These are phyloP conservation scores for Dynastes tityus DNA, from an alignment of 2,888 invertebrate species.

Conservation along the genomic window DNA sequence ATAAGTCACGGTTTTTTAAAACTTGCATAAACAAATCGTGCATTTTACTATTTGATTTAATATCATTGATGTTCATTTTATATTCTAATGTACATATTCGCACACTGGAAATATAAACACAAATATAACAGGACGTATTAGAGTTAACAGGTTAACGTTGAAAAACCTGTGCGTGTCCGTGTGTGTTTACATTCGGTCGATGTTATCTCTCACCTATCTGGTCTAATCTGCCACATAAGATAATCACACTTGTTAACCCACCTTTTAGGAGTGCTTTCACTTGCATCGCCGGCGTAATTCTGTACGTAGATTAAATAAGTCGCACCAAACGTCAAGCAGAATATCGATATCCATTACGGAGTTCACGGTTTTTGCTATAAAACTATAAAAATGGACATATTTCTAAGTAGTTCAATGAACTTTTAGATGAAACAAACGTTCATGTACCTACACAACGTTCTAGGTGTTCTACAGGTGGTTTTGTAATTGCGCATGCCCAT, in stretches of 20 bases:
- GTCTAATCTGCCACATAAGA: conserved; percentile 56
- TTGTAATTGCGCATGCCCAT: conserved; percentile 54
- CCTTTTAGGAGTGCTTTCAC: conserved; percentile 55
- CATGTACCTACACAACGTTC: conserved; percentile 52
- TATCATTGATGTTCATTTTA: conserved; percentile 54
- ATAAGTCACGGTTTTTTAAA: conserved; percentile 90
- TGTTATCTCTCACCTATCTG: conserved; percentile 48
- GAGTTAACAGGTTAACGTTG: conserved; percentile 34
- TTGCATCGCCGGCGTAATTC: conserved; percentile 46
- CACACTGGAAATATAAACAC: conserved; percentile 37
- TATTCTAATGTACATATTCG: conserved; percentile 37
- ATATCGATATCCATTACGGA: conserved; percentile 56
- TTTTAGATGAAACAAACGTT: conserved; percentile 57
- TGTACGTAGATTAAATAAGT: conserved; percentile 31
- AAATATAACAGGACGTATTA: conserved; percentile 36
- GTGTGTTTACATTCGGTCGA: conserved; percentile 38
- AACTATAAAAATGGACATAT: conserved; percentile 57
- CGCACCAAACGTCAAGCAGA: conserved; percentile 51
- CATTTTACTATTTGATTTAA: conserved; percentile 74
- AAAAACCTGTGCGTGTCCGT: conserved; percentile 39
- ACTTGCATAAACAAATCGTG: conserved; percentile 94
- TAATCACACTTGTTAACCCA: conserved; percentile 53
- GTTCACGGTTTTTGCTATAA: conserved; percentile 53
- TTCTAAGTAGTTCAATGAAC: conserved; percentile 58
- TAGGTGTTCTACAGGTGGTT: conserved; percentile 58